Percentiles rank a stretch among this genome's conserved stretches.
Evolutionary conservation across 1,140 invertebrate species (phyloP).

Genomic region (Phenacoccus solenopsis): DNA sequence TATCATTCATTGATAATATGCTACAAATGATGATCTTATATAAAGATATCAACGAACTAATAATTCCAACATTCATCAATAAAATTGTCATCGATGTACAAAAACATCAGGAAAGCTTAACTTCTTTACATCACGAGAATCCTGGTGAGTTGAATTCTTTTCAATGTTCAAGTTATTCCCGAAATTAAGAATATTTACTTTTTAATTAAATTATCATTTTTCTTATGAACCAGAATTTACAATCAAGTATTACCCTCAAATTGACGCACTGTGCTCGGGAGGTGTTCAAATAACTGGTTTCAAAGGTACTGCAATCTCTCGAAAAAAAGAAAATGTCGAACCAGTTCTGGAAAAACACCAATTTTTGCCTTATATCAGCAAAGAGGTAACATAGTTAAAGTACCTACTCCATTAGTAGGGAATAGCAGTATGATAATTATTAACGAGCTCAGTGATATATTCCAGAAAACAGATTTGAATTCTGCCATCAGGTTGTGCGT

Average conservation of each 20-base stretch:
- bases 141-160: too few species aligned
- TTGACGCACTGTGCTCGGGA: background rate
- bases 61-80: background rate
- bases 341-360: background rate
- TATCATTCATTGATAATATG: constrained; percentile 84
- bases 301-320: background rate
- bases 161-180: too few species aligned
- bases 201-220: too few species aligned
- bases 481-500: background rate
- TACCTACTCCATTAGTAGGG: too few species aligned
- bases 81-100: background rate
- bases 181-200: too few species aligned
- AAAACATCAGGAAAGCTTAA: background rate
- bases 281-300: background rate
- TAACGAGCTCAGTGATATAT: too few species aligned
- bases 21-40: background rate
- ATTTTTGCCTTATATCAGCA: background rate
- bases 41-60: background rate
- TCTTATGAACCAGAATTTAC: background rate
- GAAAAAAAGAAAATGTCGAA: background rate
- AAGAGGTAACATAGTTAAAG: background rate
- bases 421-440: too few species aligned
- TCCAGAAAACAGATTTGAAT: background rate
- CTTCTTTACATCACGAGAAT: background rate
- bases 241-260: background rate